Conservation (phyloP, 2,113 vertebrate species). For the Astur gentilis region DNA sequence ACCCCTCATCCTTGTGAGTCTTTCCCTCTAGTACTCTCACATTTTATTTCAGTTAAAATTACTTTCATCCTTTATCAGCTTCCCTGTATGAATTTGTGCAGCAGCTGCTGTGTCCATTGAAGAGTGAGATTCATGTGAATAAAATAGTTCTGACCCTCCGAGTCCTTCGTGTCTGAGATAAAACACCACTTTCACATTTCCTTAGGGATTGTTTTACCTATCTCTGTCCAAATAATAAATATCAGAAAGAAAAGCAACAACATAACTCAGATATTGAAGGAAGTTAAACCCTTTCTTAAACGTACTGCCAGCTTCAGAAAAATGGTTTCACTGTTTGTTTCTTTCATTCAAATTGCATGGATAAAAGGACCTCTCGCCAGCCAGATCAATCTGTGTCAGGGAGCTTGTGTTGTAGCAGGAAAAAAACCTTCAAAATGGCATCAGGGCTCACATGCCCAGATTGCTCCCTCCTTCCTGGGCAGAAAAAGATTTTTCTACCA, state of each 20-base stretch:
- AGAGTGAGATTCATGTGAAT: conserved; percentile 53
- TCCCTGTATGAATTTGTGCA: conserved; percentile 54
- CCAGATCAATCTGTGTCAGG: background rate
- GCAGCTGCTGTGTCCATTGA: conserved; percentile 50
- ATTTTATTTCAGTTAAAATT: conserved; percentile 66
- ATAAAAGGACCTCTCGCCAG: background rate
- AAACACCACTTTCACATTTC: conserved; percentile 51
- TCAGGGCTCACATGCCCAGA: background rate
- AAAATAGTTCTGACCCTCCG: conserved; percentile 50
- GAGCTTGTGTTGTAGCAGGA: background rate
- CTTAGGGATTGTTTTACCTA: conserved; percentile 53
- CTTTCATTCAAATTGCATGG: background rate
- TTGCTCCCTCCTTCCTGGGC: background rate
- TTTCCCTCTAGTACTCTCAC: conserved; percentile 41
- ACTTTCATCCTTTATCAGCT: conserved; percentile 67
- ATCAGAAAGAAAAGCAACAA: background rate
- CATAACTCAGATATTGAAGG: background rate
- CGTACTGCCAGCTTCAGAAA: background rate
- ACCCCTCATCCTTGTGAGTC: conserved; percentile 57
- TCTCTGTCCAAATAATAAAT: conserved; percentile 40
- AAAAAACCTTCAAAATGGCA: background rate
- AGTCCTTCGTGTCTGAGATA: conserved; percentile 17
- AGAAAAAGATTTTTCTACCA: background rate
- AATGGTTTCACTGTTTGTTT: background rate
- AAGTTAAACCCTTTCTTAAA: conserved; percentile 19